These are phyloP conservation scores for Tiliacea citrago DNA, from an alignment of 2,888 invertebrate genomes.

Conservation along the genomic window DNA sequence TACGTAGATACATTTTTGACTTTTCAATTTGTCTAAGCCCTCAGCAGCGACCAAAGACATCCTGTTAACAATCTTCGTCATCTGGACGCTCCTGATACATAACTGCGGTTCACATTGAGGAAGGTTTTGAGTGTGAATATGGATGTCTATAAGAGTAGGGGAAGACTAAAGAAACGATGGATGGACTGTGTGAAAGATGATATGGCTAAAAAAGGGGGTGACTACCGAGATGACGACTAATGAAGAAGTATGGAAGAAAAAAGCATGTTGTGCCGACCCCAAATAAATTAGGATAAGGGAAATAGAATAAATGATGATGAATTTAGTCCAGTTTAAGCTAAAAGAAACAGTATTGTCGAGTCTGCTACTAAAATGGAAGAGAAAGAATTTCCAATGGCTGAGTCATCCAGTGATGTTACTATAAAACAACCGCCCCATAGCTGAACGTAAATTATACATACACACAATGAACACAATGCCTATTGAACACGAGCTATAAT, in stretches of 20 bases:
- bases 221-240: background rate
- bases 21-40: background rate
- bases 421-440: background rate
- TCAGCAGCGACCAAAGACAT: background rate
- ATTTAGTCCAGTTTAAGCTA: too few species aligned
- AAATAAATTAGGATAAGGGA: background rate
- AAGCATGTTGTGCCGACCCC: accelerated
- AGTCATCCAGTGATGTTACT: background rate
- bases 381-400: background rate
- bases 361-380: background rate
- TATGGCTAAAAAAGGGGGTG: background rate
- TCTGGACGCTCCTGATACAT: background rate
- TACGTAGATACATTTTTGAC: background rate
- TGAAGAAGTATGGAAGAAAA: background rate
- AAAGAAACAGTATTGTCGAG: background rate
- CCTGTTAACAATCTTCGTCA: background rate
- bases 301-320: background rate
- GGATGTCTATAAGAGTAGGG: background rate
- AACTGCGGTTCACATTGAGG: background rate
- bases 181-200: background rate
- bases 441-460: background rate
- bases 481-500: background rate
- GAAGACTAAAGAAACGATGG: background rate
- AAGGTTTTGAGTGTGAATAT: background rate
- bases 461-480: background rate